Conservation (phyloP, 2,888 invertebrate genomes). For the Scaptomyza reducta region DNA sequence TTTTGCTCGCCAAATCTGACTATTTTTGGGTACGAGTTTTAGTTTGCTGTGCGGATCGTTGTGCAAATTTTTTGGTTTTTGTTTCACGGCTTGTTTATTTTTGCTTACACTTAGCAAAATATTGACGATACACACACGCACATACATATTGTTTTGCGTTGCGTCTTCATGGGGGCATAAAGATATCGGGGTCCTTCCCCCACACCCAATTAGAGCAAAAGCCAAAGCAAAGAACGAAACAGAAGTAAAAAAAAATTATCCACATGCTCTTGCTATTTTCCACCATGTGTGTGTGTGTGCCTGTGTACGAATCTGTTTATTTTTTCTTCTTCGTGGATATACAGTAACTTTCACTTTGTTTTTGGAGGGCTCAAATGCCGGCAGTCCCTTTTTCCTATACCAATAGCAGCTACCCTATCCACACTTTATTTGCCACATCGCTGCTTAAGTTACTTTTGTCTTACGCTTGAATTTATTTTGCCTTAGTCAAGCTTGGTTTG, state of each 20-base stretch:
- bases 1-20: conserved; percentile 2
- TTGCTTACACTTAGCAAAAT: conserved; percentile 81
- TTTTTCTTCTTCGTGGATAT: conserved; percentile 16
- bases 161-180: conserved; percentile 63
- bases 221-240: conserved; percentile 10
- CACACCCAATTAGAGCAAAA: conserved; percentile 4
- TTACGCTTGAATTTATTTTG: conserved; percentile 72
- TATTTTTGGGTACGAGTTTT: conserved; percentile 22
- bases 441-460: conserved; percentile 74
- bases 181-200: conserved; percentile 60
- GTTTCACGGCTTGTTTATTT: conserved; percentile 77
- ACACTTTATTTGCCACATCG: conserved; percentile 69
- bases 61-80: conserved; percentile 52
- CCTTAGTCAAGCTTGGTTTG: conserved; percentile 32
- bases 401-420: conserved; percentile 20
- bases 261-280: conserved; percentile 57
- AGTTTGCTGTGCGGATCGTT: conserved; percentile 46
- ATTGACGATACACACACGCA: conserved; percentile 65
- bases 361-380: conserved; percentile 27
- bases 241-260: conserved; percentile 49
- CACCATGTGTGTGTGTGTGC: conserved; percentile 24
- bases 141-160: conserved; percentile 69
- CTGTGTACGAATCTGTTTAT: background rate
- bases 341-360: conserved; percentile 76
- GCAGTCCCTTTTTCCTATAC: conserved; percentile 14